Evolutionary conservation across 2,113 vertebrate species (phyloP).

Genomic region (Spea multiplicata): DNA sequence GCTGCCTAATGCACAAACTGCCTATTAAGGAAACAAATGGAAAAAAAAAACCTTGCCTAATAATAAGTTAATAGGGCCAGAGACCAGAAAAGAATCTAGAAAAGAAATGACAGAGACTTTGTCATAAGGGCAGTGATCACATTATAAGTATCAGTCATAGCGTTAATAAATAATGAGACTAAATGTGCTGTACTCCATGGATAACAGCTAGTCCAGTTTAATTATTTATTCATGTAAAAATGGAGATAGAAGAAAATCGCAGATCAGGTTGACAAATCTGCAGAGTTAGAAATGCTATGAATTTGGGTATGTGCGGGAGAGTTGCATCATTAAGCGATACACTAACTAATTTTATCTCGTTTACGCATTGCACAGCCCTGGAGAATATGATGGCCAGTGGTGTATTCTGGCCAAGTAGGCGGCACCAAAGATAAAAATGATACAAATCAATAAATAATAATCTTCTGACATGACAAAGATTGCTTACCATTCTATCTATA

Average conservation of each 20-base stretch:
- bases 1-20: neutral
- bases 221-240: constrained; percentile 30
- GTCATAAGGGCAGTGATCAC: neutral
- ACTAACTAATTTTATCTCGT: no score
- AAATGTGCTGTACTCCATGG: neutral
- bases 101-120: neutral
- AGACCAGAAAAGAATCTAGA: neutral
- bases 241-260: neutral
- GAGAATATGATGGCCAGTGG: no score
- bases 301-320: no score
- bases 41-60: neutral
- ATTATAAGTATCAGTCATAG: neutral
- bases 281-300: neutral
- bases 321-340: no score
- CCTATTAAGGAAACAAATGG: neutral
- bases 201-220: neutral
- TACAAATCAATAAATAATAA: no score
- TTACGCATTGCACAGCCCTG: no score
- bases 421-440: no score
- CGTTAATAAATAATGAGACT: constrained; percentile 30
- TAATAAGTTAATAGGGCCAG: neutral
- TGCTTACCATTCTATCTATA: no score
- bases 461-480: no score
- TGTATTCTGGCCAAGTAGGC: no score
- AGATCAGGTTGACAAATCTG: neutral